Evolutionary conservation across 2,113 vertebrate species (phyloP), one percentile per base, ranked within the genome.

Genomic region (Xiphophorus couchianus): DNA sequence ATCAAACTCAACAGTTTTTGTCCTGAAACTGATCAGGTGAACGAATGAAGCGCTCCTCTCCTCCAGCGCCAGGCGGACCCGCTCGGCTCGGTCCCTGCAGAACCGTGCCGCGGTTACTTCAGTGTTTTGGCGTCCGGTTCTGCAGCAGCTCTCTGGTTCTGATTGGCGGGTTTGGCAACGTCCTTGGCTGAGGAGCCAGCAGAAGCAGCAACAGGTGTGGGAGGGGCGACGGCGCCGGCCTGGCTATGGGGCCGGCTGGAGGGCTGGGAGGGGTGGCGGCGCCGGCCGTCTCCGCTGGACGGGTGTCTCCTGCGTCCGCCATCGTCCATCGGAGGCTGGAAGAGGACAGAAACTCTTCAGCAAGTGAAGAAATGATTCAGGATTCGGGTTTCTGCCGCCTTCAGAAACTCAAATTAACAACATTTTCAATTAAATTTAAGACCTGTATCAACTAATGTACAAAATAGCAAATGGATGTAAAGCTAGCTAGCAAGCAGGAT

Each of bases 251-350:
- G 89, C 81, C 95, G 95, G 90, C 92, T 94, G 86, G 96, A 96
- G 92, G 94, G 94, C 92, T 95, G 96, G 22, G 97, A 98, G 64
- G 96, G 95, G 84, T 97, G 96, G 28, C 97, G 94, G 84, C 96
- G 97, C 42, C 97, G 95, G 73, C 96, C 94, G 5, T 98, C 97
- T 9, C 95, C 96, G 0, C 93, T 94, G 2, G 95, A 94, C 0
- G 95, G 89, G 86, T 97, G 97, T 84, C 97, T 95, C 80, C 96
- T 96, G 84, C 96, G 96, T 71, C 94, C 94, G 77, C 97, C 95
- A 73, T 99, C 98, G 90, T 99, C 97, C 93, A 98, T 97, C 15
- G 97, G 98, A 12, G 98, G 98, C 98, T 99, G 93, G 1, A 95
- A 94, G 71, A 17, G 90, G 77, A 51, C 33, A 77, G 0, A 51